phyloP scores from a whole-genome alignment of 2,797 vertebrate genomes.

The Centropyge bicolor region DNA sequence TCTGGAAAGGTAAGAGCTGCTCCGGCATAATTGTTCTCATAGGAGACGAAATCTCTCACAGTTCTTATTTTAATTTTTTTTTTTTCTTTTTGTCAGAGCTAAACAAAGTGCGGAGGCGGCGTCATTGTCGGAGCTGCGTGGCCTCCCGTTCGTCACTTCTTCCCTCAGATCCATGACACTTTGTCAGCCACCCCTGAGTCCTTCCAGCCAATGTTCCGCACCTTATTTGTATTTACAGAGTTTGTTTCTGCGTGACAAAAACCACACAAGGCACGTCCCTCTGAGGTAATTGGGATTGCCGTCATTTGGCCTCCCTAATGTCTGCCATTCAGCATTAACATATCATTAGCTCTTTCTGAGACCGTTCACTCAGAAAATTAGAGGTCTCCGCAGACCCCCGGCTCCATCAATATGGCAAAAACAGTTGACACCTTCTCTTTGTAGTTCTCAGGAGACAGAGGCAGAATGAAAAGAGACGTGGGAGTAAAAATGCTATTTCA shows the following conservation, averaged over 20 bases:
- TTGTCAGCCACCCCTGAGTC: conserved; percentile 72
- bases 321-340: conserved; percentile 82
- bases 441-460: conserved; percentile 42
- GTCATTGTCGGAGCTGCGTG: conserved; percentile 32
- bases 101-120: conserved; percentile 61
- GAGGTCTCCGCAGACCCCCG: conserved; percentile 75
- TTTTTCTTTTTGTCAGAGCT: not conserved
- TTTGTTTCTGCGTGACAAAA: conserved; percentile 80
- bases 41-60: conserved; percentile 37
- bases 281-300: conserved; percentile 78
- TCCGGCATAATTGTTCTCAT: conserved; percentile 57
- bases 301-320: conserved; percentile 79
- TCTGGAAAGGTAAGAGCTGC: conserved; percentile 33
- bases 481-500: conserved; percentile 32
- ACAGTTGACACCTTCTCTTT: conserved; percentile 70
- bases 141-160: conserved; percentile 39
- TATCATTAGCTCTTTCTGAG: conserved; percentile 83
- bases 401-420: conserved; percentile 71
- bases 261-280: conserved; percentile 66
- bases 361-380: conserved; percentile 84
- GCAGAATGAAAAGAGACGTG: conserved; percentile 44
- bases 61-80: not conserved
- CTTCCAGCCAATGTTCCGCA: conserved; percentile 56
- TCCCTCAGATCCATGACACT: conserved; percentile 59
- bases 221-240: conserved; percentile 78